phyloP scores from a whole-genome alignment of 1,140 invertebrate species.

The Panulirus ornatus region DNA sequence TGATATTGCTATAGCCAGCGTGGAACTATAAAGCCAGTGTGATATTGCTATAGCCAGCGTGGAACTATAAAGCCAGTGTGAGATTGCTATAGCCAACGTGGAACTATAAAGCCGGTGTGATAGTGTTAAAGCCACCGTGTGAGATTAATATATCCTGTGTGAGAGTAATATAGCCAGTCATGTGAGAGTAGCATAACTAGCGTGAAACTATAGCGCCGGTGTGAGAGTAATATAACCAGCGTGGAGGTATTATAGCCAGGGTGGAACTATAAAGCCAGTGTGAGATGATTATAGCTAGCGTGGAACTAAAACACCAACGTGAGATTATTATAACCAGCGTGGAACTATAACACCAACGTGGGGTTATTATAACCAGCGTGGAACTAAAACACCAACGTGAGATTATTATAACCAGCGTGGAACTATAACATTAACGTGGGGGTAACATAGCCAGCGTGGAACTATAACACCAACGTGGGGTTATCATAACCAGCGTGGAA shows the following conservation, averaged over 20 bases:
- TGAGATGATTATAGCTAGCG: neutral
- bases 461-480: neutral
- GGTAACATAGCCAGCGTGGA: neutral
- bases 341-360: neutral
- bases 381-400: neutral
- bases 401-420: neutral
- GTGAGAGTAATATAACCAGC: neutral
- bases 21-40: too few relatives aligned
- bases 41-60: too few relatives aligned
- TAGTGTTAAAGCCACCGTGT: too few relatives aligned
- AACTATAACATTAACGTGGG: neutral
- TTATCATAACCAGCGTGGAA: neutral
- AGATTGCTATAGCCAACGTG: too few relatives aligned
- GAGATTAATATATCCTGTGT: too few relatives aligned
- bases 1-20: too few relatives aligned
- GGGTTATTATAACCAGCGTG: neutral
- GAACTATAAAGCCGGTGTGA: too few relatives aligned
- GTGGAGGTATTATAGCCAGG: neutral
- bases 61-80: too few relatives aligned
- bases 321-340: neutral
- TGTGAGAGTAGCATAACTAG: too few relatives aligned
- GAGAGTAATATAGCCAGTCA: too few relatives aligned
- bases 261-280: neutral
- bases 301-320: neutral
- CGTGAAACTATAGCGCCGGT: too few relatives aligned